phyloP scores from a whole-genome alignment of 2,888 invertebrate species.

The Lomographa bimaculata region DNA sequence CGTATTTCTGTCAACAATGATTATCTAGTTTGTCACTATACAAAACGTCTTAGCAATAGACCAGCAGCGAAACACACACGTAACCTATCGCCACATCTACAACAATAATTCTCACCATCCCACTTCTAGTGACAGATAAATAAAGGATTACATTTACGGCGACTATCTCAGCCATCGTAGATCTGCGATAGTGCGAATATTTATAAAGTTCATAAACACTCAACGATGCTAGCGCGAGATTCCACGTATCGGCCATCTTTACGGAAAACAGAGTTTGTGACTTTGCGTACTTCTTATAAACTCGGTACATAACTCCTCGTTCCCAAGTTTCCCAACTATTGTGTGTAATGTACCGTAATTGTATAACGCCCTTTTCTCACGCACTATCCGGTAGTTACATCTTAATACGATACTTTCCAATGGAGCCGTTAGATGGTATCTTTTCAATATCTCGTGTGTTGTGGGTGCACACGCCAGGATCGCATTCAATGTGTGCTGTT shows the following conservation, averaged over 20 bases:
- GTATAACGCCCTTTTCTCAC: conserved; percentile 37
- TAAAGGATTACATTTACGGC: conserved; percentile 14
- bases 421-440: conserved; percentile 29
- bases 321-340: conserved; percentile 39
- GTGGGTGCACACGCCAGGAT: conserved; percentile 1
- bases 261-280: conserved; percentile 8
- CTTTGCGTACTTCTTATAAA: conserved; percentile 4
- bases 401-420: conserved; percentile 28
- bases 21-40: too few species aligned
- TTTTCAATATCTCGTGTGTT: conserved; percentile 21
- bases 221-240: conserved; percentile 18
- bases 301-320: conserved; percentile 16
- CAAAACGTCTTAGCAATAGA: too few species aligned
- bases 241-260: conserved; percentile 14
- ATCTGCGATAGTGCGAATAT: conserved; percentile 13
- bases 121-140: conserved; percentile 14
- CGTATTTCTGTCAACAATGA: too few species aligned
- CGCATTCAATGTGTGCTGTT: conserved; percentile 1
- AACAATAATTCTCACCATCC: conserved; percentile 11
- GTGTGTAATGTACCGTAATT: conserved; percentile 33
- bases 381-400: conserved; percentile 29
- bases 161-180: conserved; percentile 18
- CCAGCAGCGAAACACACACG: too few species aligned
- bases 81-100: conserved; percentile 3
- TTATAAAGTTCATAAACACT: conserved; percentile 19